phyloP scores from a whole-genome alignment of 2,888 invertebrate genomes.

The Hipparchia semele region DNA sequence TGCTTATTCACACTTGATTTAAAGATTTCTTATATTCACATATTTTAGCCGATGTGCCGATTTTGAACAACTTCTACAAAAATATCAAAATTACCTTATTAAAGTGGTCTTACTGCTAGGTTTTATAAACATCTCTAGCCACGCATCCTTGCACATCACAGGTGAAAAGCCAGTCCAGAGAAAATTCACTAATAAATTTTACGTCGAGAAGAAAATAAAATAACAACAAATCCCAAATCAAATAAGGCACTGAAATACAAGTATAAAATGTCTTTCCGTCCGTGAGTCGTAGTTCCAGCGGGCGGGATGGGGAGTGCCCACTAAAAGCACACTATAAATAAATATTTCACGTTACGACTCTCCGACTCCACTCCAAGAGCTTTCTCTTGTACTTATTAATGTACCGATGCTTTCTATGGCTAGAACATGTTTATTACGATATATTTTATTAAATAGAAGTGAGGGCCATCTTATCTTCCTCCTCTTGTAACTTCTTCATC shows the following conservation, averaged over 20 bases:
- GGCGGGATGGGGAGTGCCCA: neutral
- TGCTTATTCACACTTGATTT: too few relatives aligned
- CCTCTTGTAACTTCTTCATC: too few relatives aligned
- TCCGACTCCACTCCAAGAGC: conserved; percentile 31
- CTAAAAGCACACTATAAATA: conserved; percentile 44
- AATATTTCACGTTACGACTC: conserved; percentile 40
- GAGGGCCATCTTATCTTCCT: too few relatives aligned
- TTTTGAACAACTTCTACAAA: too few relatives aligned
- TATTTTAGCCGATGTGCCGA: too few relatives aligned
- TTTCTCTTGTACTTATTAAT: conserved; percentile 43
- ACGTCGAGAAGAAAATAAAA: neutral
- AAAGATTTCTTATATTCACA: too few relatives aligned
- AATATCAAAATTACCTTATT: too few relatives aligned
- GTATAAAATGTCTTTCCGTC: conserved; percentile 1
- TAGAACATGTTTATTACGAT: neutral
- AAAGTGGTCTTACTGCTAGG: too few relatives aligned
- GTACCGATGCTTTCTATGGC: conserved; percentile 20
- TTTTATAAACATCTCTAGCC: too few relatives aligned
- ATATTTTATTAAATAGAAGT: neutral
- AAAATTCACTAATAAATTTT: neutral
- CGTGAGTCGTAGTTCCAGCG: conserved; percentile 1
- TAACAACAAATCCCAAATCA: conserved; percentile 15
- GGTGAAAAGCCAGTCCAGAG: neutral
- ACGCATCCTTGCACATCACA: too few relatives aligned
- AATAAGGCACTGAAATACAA: conserved; percentile 10